Percentiles rank a stretch among this genome's conserved stretches.
Conservation (phyloP, 2,113 vertebrate species). For the Hyperopisus bebe region DNA sequence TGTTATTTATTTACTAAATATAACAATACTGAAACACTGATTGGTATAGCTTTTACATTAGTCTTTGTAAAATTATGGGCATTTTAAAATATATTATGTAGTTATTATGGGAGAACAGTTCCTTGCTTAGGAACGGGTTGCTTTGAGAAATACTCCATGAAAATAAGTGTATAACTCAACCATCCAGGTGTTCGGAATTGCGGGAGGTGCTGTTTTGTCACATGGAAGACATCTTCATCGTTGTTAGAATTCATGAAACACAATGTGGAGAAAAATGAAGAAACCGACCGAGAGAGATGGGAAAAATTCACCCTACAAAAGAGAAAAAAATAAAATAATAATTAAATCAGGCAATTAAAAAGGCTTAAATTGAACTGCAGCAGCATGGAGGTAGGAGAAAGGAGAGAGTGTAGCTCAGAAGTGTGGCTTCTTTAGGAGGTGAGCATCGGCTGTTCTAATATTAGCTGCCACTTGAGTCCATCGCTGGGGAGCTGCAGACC, state of each 20-base stretch:
- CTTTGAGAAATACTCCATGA: not conserved
- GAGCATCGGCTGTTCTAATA: not conserved
- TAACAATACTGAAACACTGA: not conserved
- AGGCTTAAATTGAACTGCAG: not conserved
- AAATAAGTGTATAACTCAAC: not conserved
- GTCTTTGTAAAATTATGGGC: not conserved
- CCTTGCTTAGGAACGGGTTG: not conserved
- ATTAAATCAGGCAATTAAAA: not conserved
- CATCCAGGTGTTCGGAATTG: not conserved
- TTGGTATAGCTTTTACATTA: not conserved
- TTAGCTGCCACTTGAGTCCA: conserved; percentile 10
- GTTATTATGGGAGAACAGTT: not conserved
- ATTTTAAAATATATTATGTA: not conserved
- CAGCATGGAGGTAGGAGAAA: not conserved
- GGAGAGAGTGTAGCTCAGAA: not conserved
- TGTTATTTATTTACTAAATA: not conserved
- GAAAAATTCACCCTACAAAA: not conserved
- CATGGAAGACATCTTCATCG: not conserved
- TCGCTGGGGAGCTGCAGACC: conserved; percentile 15
- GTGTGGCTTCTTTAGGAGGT: not conserved
- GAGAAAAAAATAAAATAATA: not conserved
- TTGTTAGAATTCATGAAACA: not conserved
- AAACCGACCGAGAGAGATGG: not conserved
- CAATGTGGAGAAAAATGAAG: not conserved
- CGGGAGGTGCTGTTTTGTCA: not conserved